Evolutionary conservation across 2,888 invertebrate species (phyloP).

Genomic region (Encarsia formosa): DNA sequence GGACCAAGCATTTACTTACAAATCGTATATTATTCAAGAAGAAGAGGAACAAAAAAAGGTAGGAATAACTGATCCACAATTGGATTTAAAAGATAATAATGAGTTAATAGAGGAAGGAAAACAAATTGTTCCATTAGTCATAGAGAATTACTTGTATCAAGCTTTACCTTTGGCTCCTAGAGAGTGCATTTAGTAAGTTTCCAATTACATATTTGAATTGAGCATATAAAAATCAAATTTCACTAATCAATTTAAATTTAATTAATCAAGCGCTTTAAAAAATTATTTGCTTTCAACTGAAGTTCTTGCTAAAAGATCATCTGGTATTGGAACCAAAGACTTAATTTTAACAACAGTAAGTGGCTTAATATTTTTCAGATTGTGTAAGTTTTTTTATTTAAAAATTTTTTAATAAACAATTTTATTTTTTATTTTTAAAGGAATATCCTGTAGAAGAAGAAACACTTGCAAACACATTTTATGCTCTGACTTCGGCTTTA

Average conservation of each 20-base stretch:
- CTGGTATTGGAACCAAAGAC: constrained; percentile 76
- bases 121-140: constrained; percentile 61
- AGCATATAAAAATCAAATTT: not conserved
- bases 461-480: constrained; percentile 70
- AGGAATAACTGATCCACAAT: constrained; percentile 59
- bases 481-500: constrained; percentile 78
- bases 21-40: constrained; percentile 72
- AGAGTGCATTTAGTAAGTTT: constrained; percentile 63
- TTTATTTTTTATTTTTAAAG: constrained; percentile 50
- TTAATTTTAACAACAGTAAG: constrained; percentile 74
- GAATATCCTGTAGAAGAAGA: constrained; percentile 66
- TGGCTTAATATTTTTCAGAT: no score
- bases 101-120: constrained; percentile 67
- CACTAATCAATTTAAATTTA: constrained; percentile 8
- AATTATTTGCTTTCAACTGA: constrained; percentile 64
- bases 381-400: no score
- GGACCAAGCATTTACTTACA: constrained; percentile 73
- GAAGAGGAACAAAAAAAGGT: constrained; percentile 65
- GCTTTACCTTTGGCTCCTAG: constrained; percentile 71
- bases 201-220: not conserved
- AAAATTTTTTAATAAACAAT: constrained; percentile 1
- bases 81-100: constrained; percentile 65
- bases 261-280: constrained; percentile 55
- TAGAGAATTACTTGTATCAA: constrained; percentile 65
- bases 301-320: constrained; percentile 67